phyloP scores from a whole-genome alignment of 2,888 invertebrate species.

The Eudemis profundana region DNA sequence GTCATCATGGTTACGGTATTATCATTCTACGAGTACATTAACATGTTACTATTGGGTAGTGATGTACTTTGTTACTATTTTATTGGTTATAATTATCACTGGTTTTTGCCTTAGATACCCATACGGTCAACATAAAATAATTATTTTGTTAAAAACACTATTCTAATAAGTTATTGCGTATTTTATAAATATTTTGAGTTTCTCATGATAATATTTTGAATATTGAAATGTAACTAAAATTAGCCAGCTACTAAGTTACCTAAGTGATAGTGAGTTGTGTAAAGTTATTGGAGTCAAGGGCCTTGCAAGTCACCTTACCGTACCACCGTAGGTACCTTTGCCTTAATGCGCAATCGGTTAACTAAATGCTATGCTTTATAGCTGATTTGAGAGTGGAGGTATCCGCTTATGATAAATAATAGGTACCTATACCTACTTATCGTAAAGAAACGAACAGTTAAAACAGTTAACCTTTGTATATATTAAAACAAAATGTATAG shows the following conservation, averaged over 20 bases:
- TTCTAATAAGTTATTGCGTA: too few species aligned
- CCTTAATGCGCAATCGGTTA: constrained; percentile 8
- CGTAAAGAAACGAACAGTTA: constrained; percentile 22
- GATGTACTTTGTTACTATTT: too few species aligned
- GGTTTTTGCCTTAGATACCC: too few species aligned
- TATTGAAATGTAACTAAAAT: too few species aligned
- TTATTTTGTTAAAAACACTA: too few species aligned
- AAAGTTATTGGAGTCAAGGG: constrained; percentile 27
- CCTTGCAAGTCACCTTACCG: constrained; percentile 13
- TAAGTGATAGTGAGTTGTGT: constrained; percentile 9
- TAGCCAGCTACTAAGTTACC: background rate
- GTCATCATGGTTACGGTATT: too few species aligned
- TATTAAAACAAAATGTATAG: constrained; percentile 40
- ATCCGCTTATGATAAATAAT: constrained; percentile 15
- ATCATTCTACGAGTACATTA: too few species aligned
- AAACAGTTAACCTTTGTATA: constrained; percentile 45
- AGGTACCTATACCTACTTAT: background rate
- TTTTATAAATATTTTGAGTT: too few species aligned
- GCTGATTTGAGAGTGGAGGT: background rate
- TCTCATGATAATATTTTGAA: too few species aligned
- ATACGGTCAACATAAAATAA: too few species aligned
- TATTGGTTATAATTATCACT: too few species aligned
- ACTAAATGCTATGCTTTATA: background rate
- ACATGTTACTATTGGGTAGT: too few species aligned
- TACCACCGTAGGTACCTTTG: background rate